Evolutionary conservation across 2,888 invertebrate species (phyloP), one percentile per base, ranked within the genome.

Genomic region (Pseudeuparius sepicola): DNA sequence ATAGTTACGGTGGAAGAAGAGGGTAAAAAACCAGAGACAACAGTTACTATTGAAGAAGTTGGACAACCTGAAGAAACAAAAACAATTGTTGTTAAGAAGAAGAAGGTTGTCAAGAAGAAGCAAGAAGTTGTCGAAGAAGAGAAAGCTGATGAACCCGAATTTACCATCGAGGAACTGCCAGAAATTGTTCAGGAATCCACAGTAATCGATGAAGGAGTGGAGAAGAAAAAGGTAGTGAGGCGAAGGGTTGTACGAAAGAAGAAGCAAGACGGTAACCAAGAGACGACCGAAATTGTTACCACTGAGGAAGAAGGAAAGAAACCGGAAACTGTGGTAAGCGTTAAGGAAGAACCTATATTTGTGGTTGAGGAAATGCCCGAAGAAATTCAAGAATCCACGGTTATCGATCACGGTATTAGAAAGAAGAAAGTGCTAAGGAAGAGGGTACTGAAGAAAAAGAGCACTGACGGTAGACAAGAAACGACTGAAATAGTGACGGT

Each of bases 401-500:
- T 43, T 23, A 41, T 44, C 9, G 51, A 57, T 35, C 20, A 40
- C 11, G 42, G 36, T 14, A 35, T 23, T 2, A 39, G 46, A 16
- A 52, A 51, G 34, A 54, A 53, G 33, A 54, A 49, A 32, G 41
- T 52, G 3, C 44, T 52, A 6, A 61, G 53, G 37, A 60, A 56
- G 39, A 53, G 55, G 11, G 53, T 57, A 3, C 56, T 55, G 14
- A 33, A 57, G 44, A 62, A 59, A 45, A 52, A 50, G 16, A 53
- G 47, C 13, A 57, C 50, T 3, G 52, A 49, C 10, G 50, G 43
- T 11, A 41, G 56, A 49, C 31, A 54, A 44, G 54, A 63, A 54
- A 44, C 47, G 17, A 52, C 54, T 34, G 64, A 65, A 56, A 66
- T 70, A 39, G 59, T 64, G 41, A 67, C 66, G 1, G 51, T 65